Conservation (phyloP, 2,888 invertebrate genomes). For the Myathropa florea region DNA sequence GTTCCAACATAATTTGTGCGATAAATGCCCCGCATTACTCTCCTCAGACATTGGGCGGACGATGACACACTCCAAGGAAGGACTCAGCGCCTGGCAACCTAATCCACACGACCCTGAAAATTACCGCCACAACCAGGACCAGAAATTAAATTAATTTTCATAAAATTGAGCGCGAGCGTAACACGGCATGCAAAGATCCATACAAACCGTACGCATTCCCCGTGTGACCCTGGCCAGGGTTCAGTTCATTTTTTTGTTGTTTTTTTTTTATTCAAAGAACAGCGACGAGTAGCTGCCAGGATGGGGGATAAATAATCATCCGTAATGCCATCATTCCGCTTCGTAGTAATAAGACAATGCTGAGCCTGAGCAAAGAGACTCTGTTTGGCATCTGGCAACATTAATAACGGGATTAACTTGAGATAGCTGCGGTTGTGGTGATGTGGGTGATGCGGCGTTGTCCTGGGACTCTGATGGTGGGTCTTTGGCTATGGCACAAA, state of each 20-base stretch:
- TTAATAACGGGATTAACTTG: conserved; percentile 59
- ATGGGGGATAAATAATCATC: conserved; percentile 48
- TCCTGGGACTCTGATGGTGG: neutral
- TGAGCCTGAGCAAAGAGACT: conserved; percentile 24
- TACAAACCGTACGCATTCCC: conserved; percentile 1
- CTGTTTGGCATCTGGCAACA: conserved; percentile 52
- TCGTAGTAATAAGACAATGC: conserved; percentile 32
- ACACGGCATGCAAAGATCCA: conserved; percentile 1
- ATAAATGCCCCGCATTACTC: conserved; percentile 24
- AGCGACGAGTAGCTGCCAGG: neutral
- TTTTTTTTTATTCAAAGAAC: neutral
- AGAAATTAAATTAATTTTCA: conserved; percentile 56
- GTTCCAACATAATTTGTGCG: conserved; percentile 32
- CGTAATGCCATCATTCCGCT: conserved; percentile 43
- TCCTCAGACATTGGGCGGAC: neutral
- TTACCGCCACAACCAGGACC: conserved; percentile 43
- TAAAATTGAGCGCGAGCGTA: conserved; percentile 40
- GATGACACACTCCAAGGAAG: neutral
- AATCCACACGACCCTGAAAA: conserved; percentile 43
- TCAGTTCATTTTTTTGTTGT: conserved; percentile 3
- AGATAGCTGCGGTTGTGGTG: conserved; percentile 29
- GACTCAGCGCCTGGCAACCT: conserved; percentile 26
- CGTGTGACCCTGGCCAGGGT: neutral
- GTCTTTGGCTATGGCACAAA: conserved; percentile 7
- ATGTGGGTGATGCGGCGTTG: neutral